Conservation (phyloP, 2,888 invertebrate species). For the Mongoloraphidia duomilia region DNA sequence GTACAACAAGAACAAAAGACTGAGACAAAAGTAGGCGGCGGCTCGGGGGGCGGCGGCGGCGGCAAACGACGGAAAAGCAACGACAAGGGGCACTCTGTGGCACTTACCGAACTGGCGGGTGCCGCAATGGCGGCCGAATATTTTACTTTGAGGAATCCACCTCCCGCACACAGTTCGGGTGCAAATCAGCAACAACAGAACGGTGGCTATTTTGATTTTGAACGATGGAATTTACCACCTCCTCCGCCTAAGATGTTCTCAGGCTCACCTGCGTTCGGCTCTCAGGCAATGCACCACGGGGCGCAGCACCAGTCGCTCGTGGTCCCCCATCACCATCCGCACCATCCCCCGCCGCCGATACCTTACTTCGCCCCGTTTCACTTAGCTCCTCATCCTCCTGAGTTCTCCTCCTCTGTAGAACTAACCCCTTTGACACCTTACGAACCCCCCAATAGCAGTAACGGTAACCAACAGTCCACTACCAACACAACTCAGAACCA, state of each 20-base stretch:
- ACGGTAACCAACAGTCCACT: slow-evolving; percentile 15
- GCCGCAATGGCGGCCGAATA: slow-evolving; percentile 34
- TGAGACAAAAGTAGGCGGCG: slow-evolving; percentile 26
- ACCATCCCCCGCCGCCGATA: slow-evolving; percentile 43
- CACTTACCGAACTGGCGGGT: slow-evolving; percentile 39
- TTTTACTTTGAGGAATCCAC: slow-evolving; percentile 40
- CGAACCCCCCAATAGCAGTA: slow-evolving; percentile 34
- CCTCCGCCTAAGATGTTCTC: slow-evolving; percentile 55
- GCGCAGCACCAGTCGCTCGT: slow-evolving; percentile 50
- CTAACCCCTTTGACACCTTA: slow-evolving; percentile 45
- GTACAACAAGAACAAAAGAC: slow-evolving; percentile 12
- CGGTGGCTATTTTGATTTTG: slow-evolving; percentile 60
- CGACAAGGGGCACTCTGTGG: slow-evolving; percentile 35
- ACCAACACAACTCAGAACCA: slow-evolving; percentile 22
- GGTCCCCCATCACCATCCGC: slow-evolving; percentile 47
- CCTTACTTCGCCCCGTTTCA: slow-evolving; percentile 69
- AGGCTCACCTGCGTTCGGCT: slow-evolving; percentile 39
- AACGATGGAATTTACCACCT: slow-evolving; percentile 63
- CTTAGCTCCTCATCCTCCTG: slow-evolving; percentile 48
- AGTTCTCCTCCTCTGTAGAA: slow-evolving; percentile 50
- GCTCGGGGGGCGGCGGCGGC: slow-evolving; percentile 24
- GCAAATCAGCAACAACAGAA: slow-evolving; percentile 36
- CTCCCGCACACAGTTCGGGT: slow-evolving; percentile 42
- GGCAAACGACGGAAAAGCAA: slow-evolving; percentile 41
- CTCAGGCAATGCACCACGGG: slow-evolving; percentile 41